phyloP scores from a whole-genome alignment of 2,797 vertebrate species.

The Selene dorsalis region DNA sequence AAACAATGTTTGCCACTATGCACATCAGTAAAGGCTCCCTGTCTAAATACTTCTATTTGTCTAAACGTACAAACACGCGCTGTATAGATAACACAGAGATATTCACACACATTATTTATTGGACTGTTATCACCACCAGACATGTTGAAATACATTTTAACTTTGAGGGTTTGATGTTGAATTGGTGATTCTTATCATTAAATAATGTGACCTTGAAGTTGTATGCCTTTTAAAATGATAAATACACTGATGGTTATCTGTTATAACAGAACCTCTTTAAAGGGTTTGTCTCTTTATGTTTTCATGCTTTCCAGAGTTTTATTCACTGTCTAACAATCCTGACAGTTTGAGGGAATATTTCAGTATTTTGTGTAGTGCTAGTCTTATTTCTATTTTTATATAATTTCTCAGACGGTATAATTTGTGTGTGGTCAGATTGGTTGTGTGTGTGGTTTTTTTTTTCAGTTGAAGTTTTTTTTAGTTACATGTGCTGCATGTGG shows the following conservation, averaged over 20 bases:
- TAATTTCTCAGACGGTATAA: background rate
- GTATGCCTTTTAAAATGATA: background rate
- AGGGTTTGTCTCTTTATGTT: background rate
- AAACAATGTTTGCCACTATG: conserved; percentile 30
- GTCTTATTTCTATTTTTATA: background rate
- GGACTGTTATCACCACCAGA: background rate
- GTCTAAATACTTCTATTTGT: background rate
- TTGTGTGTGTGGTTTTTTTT: background rate
- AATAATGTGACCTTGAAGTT: background rate
- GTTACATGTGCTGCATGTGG: no score
- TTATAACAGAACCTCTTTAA: background rate
- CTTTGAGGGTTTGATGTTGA: background rate
- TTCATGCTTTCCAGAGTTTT: background rate
- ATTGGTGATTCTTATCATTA: background rate
- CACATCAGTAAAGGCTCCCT: background rate
- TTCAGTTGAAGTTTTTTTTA: background rate
- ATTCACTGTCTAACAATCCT: background rate
- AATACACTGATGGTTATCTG: background rate
- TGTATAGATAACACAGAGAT: background rate
- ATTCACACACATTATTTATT: background rate
- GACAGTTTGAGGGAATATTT: background rate
- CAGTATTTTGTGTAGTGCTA: background rate
- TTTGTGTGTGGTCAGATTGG: no score
- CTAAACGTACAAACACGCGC: background rate
- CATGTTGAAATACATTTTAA: background rate